Percentiles rank a stretch among this genome's conserved stretches.
Evolutionary conservation across 2,113 vertebrate genomes (phyloP).

Genomic region (Pycnonotus jocosus): DNA sequence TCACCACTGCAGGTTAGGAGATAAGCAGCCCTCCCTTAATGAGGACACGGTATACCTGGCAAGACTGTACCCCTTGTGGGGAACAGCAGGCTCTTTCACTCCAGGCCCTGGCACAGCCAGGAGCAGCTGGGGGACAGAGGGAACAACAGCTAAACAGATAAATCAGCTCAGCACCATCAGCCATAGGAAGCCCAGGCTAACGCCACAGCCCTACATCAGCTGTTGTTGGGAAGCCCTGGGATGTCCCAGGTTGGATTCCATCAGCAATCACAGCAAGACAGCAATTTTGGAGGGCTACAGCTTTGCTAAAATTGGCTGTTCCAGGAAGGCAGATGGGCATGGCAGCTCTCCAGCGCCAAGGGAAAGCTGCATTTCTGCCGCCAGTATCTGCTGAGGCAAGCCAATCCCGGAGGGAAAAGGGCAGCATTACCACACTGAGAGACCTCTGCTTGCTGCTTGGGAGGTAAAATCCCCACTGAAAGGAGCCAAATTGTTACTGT

Average conservation of each 20-base stretch:
- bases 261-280: neutral
- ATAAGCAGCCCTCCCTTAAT: slow-evolving; percentile 5
- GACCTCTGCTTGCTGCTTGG: neutral
- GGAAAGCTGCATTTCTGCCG: neutral
- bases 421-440: neutral
- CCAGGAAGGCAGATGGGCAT: neutral
- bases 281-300: neutral
- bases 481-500: neutral
- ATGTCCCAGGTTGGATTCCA: neutral
- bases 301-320: neutral
- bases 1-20: neutral
- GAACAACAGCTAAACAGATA: neutral
- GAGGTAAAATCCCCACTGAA: neutral
- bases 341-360: neutral
- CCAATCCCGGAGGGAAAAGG: neutral
- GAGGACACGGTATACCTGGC: slow-evolving; percentile 9
- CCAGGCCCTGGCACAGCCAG: neutral
- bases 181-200: neutral
- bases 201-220: neutral
- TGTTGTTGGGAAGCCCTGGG: neutral
- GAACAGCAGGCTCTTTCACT: slow-evolving; percentile 12
- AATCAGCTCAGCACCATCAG: neutral
- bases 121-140: neutral
- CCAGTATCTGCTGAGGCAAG: neutral
- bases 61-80: neutral